Evolutionary conservation across 2,113 vertebrate species (phyloP).

Genomic region (Platanista minor): DNA sequence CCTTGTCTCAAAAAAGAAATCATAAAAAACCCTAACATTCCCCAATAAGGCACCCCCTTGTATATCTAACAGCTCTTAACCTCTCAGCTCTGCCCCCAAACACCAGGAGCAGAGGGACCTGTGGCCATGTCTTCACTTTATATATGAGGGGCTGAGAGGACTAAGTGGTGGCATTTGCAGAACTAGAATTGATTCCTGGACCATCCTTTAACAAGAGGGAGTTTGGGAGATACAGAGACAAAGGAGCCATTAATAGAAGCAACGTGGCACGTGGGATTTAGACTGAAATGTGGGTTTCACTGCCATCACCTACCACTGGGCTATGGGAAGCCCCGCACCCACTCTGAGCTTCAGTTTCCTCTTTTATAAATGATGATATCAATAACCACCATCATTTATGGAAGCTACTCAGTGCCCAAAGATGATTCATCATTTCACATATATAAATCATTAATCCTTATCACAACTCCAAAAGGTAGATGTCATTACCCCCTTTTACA

Average conservation of each 20-base stretch:
- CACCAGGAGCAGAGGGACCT: neutral
- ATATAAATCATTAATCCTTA: neutral
- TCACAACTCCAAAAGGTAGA: neutral
- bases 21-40: neutral
- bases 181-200: neutral
- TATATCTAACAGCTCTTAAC: neutral
- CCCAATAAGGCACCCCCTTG: rapidly evolving
- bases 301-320: too few species aligned
- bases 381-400: neutral
- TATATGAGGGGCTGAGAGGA: neutral
- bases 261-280: neutral
- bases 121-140: neutral
- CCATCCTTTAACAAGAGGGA: neutral
- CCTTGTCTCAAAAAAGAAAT: neutral
- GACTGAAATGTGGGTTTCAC: neutral
- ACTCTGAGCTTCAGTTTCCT: neutral
- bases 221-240: neutral
- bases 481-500: neutral
- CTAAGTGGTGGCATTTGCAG: neutral
- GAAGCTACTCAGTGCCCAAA: neutral
- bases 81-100: neutral
- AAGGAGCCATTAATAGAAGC: neutral
- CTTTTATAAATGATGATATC: neutral
- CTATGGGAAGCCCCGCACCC: neutral
- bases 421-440: neutral